Conservation (phyloP, 1,140 invertebrate species). For the Lanistes nyassanus region DNA sequence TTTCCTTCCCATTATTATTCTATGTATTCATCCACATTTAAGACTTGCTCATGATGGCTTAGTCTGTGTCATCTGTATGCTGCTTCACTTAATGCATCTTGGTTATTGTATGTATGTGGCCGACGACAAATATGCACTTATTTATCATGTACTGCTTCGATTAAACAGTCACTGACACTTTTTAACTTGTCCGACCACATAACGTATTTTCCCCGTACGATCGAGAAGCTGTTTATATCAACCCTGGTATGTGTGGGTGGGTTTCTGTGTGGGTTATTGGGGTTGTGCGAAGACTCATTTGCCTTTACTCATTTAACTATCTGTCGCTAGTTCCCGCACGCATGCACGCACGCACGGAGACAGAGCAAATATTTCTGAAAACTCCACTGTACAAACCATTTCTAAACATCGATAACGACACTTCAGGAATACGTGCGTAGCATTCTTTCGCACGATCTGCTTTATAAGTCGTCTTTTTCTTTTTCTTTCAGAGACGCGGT, state of each 20-base stretch:
- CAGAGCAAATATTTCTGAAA: background rate
- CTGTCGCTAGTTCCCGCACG: background rate
- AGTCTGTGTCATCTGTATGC: background rate
- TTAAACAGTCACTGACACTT: background rate
- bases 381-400: background rate
- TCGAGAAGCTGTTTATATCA: background rate
- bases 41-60: too few relatives aligned
- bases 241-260: background rate
- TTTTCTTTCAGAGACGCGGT: too few relatives aligned
- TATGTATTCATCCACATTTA: too few relatives aligned
- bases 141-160: background rate
- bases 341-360: conserved; percentile 13
- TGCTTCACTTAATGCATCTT: background rate
- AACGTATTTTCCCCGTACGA: background rate
- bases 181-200: background rate
- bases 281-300: background rate
- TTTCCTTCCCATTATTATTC: too few relatives aligned
- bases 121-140: background rate
- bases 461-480: too few relatives aligned
- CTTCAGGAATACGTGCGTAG: background rate
- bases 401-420: background rate
- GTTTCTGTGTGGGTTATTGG: background rate
- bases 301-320: background rate
- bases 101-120: background rate
- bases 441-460: background rate